Base-by-base conservation (phyloP, 2,797 vertebrate genomes). In the Brotula barbata region DNA sequence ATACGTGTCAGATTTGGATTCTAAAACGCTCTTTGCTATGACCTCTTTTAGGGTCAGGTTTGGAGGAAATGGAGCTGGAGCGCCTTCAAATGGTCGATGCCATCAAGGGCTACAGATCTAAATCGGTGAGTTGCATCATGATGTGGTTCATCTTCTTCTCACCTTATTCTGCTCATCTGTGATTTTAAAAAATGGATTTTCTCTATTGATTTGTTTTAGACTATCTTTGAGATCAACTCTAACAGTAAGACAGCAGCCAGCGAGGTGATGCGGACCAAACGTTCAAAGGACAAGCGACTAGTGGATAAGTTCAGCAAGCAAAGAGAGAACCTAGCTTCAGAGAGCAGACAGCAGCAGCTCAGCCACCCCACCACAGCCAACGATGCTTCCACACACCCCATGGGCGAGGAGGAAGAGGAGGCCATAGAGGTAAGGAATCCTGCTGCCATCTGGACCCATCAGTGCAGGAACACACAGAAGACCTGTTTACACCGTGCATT, bases 151-250 rank as follows among this genome's bases (percentile, higher is more conserved):
- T 40, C 2, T 25, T 13, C 9, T 2, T 3, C 2, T 36, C 3
- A 10, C 34, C 34, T 36, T 10, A 36, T 36, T 12, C 34, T 36
- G 34, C 34, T 14, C 2, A 3, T 36, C 34, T 10, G 13, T n/a
- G n/a, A n/a, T n/a, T n/a, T n/a, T n/a, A n/a, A n/a, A n/a, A n/a
- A n/a, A n/a, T n/a, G n/a, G n/a, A n/a, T n/a, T n/a, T n/a, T n/a
- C n/a, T n/a, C n/a, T n/a, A n/a, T n/a, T n/a, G n/a, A n/a, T n/a
- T n/a, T n/a, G n/a, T n/a, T n/a, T n/a, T 12, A 98, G 96, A 98
- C 97, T 1, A 98, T 99, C 77, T 99, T 99, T 14, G 97, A 99
- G 88, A 96, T 99, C 86, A 97, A 94, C 0, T 90, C 96, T 14
- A 94, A 78, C 0, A 94, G 87, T 62, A 95, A 94, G 64, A 94